phyloP scores from a whole-genome alignment of 2,797 vertebrate genomes.

The Loris lydekkerianus region DNA sequence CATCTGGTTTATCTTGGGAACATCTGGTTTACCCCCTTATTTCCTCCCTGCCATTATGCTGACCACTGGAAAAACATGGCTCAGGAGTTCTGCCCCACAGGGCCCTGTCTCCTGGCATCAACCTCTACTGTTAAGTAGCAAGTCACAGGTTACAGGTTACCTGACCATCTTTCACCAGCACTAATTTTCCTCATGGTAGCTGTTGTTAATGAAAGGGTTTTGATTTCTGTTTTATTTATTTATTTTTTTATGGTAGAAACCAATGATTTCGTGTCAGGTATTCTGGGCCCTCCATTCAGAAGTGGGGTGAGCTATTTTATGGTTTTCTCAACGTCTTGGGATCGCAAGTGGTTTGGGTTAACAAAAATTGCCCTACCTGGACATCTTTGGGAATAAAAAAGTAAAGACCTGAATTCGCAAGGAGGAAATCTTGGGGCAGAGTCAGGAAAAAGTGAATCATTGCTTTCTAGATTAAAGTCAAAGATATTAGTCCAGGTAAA shows the following conservation, averaged over 20 bases:
- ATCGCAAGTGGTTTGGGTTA: neutral
- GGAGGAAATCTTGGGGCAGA: slow-evolving; percentile 38
- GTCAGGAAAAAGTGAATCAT: slow-evolving; percentile 22
- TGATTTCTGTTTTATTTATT: neutral
- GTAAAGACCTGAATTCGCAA: neutral
- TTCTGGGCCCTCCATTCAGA: neutral
- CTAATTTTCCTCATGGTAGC: slow-evolving; percentile 58
- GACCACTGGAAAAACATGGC: slow-evolving; percentile 80
- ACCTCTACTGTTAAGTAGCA: slow-evolving; percentile 75
- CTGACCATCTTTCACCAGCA: slow-evolving; percentile 38
- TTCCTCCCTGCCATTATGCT: slow-evolving; percentile 77
- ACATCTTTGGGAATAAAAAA: neutral
- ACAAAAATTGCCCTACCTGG: neutral
- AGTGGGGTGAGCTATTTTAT: neutral
- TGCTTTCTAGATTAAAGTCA: slow-evolving; percentile 37
- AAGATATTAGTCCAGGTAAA: neutral
- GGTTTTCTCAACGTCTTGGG: neutral
- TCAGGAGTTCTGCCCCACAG: slow-evolving; percentile 78
- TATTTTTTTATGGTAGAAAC: neutral
- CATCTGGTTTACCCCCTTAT: slow-evolving; percentile 79
- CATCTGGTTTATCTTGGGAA: slow-evolving; percentile 81
- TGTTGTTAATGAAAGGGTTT: slow-evolving; percentile 56
- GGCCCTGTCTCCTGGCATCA: slow-evolving; percentile 78
- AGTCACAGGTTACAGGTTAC: slow-evolving; percentile 72
- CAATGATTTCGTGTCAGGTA: neutral